These are phyloP conservation scores for Cladopsammia gracilis DNA, from an alignment of 64 coral and sea anemone species.

Conservation along the genomic window DNA sequence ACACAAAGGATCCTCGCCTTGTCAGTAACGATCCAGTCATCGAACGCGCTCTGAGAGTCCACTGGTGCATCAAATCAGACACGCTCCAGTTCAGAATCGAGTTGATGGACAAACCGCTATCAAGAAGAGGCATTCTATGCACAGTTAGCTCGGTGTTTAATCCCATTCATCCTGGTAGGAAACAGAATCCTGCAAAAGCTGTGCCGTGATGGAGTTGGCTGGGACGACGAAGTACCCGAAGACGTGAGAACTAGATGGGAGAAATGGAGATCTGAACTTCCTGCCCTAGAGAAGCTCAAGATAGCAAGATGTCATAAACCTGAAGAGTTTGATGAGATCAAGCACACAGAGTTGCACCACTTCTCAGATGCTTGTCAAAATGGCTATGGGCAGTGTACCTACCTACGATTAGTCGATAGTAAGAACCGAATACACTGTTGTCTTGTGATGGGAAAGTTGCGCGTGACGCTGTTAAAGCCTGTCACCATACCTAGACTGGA, in stretches of 20 bases:
- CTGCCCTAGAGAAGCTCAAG: not conserved
- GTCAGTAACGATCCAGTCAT: not conserved
- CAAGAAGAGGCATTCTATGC: no score
- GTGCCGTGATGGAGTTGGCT: not conserved
- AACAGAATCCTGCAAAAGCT: slow-evolving; percentile 37
- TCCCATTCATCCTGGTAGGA: slow-evolving; percentile 17
- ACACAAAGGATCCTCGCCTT: not conserved
- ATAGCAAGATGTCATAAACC: not conserved
- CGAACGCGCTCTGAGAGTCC: no score
- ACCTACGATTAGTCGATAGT: no score
- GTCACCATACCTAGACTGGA: no score
- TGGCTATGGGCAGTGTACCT: no score
- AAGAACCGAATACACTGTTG: no score
- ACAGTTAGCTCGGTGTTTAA: slow-evolving; percentile 2
- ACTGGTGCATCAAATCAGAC: no score
- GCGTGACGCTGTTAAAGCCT: no score
- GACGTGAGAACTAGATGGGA: slow-evolving; percentile 13
- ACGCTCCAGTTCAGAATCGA: not conserved
- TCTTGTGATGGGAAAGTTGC: no score
- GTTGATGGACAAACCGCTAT: not conserved
- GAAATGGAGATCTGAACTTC: slow-evolving; percentile 53
- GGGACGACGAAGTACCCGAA: slow-evolving; percentile 31
- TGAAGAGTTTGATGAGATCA: no score
- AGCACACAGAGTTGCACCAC: not conserved
- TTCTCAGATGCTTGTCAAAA: no score